Base-by-base conservation (phyloP, 2,113 vertebrate genomes). In the Cryptomyrus ogoouensis region DNA sequence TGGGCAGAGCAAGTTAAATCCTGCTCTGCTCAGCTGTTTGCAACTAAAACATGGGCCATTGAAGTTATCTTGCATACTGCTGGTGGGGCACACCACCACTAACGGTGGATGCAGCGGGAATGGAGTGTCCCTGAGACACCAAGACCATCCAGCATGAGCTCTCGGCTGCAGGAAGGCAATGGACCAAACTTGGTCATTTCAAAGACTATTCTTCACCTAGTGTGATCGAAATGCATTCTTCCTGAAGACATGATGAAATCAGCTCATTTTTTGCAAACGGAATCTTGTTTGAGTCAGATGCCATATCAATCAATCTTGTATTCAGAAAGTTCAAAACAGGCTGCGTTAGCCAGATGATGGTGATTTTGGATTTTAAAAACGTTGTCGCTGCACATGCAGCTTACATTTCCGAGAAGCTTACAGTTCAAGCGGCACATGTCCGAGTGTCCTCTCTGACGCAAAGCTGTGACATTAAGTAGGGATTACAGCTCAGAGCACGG, bases 371-470 rank as follows among this genome's bases (percentile, higher is more conserved):
- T 86, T 86, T 86, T 50, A n/a, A 86, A 24, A 86, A 86, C 13
- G 42, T 47, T 24, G 83, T 49, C 24, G 44, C 83, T 50, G 83
- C n/a, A 5, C 44, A 50, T 47, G n/a, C 24, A 85, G 83, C 44
- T 86, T 27, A 15, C 83, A 49, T 86, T 86, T 86, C 46, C 21
- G 47, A 86, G 83, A 85, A 86, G 83, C 44, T 86, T 86, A 27
- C 44, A 49, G 83, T 86, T 86, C 44, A 50, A 86, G 44, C 83
- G 24, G 35, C 27, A 50, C n/a, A 86, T n/a, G 46, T 47, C 83
- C n/a, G 46, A 86, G 44, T 46, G 47, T 50, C 44, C n/a, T 49
- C 44, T 86, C 44, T 4, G 24, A 49, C 10, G 24, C 24, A 86
- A 49, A 49, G 46, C 83, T 5, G 3, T 2, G 5, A 47, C 83